Evolutionary conservation across 2,888 invertebrate species (phyloP).

Genomic region (Tinea pellionella): DNA sequence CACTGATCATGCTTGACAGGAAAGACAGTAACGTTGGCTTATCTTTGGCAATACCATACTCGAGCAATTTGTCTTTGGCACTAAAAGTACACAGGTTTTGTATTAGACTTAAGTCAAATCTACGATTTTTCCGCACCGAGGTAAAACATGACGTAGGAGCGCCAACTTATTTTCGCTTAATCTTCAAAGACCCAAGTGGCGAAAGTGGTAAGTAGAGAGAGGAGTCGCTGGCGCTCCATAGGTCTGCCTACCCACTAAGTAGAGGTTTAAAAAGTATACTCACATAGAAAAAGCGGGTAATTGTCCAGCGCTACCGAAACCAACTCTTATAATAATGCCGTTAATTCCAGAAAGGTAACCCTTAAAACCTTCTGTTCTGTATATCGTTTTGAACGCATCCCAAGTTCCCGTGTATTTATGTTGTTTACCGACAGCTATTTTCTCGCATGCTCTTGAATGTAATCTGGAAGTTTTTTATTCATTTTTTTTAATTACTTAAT

Average conservation of each 20-base stretch:
- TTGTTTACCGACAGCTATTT: conserved; percentile 88
- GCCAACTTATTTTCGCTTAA: no score
- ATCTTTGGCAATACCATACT: conserved; percentile 43
- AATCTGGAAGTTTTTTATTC: conserved; percentile 46
- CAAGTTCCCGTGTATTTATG: conserved; percentile 75
- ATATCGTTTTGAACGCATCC: conserved; percentile 60
- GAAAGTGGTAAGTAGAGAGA: no score
- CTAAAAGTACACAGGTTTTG: conserved; percentile 27
- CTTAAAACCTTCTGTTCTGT: conserved; percentile 59
- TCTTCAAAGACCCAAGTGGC: no score
- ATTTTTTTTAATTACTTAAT: no score
- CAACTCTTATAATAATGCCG: conserved; percentile 78
- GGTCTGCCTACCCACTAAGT: no score
- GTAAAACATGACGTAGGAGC: no score
- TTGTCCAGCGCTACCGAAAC: conserved; percentile 86
- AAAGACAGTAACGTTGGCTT: conserved; percentile 75
- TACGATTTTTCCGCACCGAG: no score
- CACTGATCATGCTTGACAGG: conserved; percentile 79
- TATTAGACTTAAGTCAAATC: no score
- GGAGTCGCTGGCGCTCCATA: no score
- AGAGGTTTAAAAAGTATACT: conserved; percentile 22
- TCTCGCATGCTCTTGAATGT: conserved; percentile 77
- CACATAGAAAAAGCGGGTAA: conserved; percentile 80
- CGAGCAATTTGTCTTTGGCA: conserved; percentile 39
- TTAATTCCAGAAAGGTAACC: conserved; percentile 85